Conservation (phyloP, 2,113 vertebrate species). For the Mesitornis unicolor region DNA sequence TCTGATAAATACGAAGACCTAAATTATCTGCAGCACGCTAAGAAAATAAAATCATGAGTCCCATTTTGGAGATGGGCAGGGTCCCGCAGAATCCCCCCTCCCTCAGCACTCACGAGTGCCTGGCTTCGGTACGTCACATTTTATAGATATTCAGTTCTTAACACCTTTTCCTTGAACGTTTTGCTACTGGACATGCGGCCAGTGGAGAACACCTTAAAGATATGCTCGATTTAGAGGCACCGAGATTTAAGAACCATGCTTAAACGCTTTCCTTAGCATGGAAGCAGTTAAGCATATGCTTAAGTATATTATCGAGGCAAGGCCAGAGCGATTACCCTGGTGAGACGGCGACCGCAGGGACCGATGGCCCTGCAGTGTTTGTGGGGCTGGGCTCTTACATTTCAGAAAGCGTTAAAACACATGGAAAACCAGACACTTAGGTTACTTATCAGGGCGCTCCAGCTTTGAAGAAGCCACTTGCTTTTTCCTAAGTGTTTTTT, state of each 20-base stretch:
- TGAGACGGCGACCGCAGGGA: not conserved
- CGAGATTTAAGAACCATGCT: not conserved
- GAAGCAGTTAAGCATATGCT: not conserved
- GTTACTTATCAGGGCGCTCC: not conserved
- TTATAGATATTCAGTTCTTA: not conserved
- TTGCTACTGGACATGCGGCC: not conserved
- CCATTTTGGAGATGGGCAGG: not conserved
- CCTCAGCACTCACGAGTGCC: accelerated
- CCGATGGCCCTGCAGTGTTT: not conserved
- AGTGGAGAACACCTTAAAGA: not conserved
- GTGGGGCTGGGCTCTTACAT: not conserved
- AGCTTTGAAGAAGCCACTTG: conserved; percentile 49
- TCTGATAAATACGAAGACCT: not conserved
- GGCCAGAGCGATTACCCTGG: not conserved
- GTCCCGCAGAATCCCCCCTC: not conserved
- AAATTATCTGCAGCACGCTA: not conserved
- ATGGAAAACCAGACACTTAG: not conserved
- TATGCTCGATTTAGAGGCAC: not conserved
- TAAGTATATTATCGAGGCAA: not conserved
- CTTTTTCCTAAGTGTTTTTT: not conserved
- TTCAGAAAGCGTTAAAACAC: conserved; percentile 23
- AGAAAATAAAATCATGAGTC: not conserved
- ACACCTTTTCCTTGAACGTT: not conserved
- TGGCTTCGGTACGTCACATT: accelerated
- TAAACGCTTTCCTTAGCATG: not conserved